These are phyloP conservation scores for Dasysyrphus albostriatus DNA, from an alignment of 2,888 invertebrate species.

Conservation along the genomic window DNA sequence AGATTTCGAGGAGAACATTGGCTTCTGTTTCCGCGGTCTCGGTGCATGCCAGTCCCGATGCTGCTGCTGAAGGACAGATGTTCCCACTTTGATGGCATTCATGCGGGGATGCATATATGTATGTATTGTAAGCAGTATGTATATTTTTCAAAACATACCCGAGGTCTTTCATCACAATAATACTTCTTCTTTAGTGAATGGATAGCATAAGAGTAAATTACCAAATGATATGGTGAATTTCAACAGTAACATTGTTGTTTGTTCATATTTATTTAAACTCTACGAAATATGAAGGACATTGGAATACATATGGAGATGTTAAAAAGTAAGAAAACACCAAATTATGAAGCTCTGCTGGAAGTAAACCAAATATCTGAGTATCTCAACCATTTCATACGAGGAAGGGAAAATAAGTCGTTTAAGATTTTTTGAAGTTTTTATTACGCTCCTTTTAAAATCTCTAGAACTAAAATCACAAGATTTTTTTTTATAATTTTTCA, in stretches of 20 bases:
- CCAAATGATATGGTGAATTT: constrained; percentile 1
- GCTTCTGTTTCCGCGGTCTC: constrained; percentile 14
- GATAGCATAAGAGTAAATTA: constrained; percentile 25
- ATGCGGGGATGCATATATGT: neutral
- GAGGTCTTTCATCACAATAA: constrained; percentile 63
- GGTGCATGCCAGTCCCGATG: neutral
- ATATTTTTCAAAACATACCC: constrained; percentile 49
- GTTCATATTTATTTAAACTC: neutral
- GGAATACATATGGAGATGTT: no score
- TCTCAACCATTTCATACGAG: no score
- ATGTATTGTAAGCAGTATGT: constrained; percentile 1
- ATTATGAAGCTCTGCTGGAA: no score
- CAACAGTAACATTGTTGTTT: neutral
- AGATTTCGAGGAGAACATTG: neutral
- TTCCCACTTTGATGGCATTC: constrained; percentile 60
- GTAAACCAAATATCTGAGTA: no score
- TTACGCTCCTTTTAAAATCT: no score
- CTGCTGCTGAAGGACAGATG: constrained; percentile 73
- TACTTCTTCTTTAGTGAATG: constrained; percentile 46
- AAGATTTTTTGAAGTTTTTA: no score
- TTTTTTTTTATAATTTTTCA: no score
- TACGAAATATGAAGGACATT: no score
- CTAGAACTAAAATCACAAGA: no score
- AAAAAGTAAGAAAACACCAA: no score
- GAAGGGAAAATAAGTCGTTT: no score